These are phyloP conservation scores for Thomomys bottae DNA, from an alignment of 2,113 vertebrate genomes.

Conservation along the genomic window DNA sequence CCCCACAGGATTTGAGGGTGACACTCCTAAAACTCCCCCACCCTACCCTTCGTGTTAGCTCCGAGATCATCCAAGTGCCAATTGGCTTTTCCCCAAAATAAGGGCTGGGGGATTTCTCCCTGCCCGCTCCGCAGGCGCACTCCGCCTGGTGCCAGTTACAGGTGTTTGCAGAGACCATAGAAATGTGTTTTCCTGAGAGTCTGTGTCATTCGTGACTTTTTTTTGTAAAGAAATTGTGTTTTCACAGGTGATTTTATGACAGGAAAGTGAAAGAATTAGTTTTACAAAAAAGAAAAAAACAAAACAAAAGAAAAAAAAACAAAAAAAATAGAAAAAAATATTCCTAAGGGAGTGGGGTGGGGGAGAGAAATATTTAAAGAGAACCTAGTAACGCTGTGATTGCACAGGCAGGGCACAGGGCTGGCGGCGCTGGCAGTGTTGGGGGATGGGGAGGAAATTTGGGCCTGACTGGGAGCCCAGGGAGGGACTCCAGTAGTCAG, in stretches of 20 bases:
- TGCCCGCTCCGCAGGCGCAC: constrained; percentile 25
- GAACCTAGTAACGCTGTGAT: constrained; percentile 86
- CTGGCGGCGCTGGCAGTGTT: constrained; percentile 68
- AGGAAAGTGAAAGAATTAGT: constrained; percentile 89
- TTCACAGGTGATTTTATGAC: constrained; percentile 91
- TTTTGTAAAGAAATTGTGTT: constrained; percentile 87
- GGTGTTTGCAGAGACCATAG: constrained; percentile 79
- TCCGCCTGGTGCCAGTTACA: constrained; percentile 69
- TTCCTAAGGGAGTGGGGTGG: constrained; percentile 83
- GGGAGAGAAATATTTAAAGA: constrained; percentile 86
- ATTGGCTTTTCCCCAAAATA: constrained; percentile 75
- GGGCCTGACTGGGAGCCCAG: neutral
- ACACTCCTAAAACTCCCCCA: neutral
- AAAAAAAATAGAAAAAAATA: constrained; percentile 62
- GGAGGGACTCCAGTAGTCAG: rapidly evolving
- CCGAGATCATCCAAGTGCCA: constrained; percentile 78
- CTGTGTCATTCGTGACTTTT: constrained; percentile 86
- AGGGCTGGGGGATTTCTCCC: constrained; percentile 76
- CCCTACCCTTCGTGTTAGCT: constrained; percentile 50
- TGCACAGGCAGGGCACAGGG: constrained; percentile 85
- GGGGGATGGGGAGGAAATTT: constrained; percentile 68
- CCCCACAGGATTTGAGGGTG: constrained; percentile 9
- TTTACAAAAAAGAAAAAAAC: constrained; percentile 87
- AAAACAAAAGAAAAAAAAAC: constrained; percentile 48
- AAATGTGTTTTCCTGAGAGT: constrained; percentile 87